Conservation (phyloP, 2,113 vertebrate species). For the Elachura formosa region DNA sequence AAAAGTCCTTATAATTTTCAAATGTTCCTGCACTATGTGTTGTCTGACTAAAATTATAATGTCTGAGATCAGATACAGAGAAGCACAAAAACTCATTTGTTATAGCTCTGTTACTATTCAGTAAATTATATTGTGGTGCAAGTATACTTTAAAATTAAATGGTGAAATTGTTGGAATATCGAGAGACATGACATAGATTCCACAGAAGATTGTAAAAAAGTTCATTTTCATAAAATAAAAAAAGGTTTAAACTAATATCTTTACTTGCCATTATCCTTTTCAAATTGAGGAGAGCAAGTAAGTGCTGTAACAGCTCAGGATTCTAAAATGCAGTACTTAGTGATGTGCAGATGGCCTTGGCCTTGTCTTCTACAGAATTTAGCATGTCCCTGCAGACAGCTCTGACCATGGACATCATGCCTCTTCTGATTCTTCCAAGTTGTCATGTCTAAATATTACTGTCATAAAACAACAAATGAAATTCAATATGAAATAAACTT, state of each 20-base stretch:
- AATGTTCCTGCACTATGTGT: neutral
- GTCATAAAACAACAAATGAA: neutral
- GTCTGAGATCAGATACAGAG: neutral
- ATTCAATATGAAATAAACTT: neutral
- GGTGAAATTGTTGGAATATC: neutral
- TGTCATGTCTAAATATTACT: neutral
- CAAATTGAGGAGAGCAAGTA: neutral
- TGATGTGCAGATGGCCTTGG: neutral
- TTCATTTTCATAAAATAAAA: neutral
- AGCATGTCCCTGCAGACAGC: neutral
- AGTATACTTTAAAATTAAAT: neutral
- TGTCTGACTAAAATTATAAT: neutral
- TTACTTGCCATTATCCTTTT: neutral
- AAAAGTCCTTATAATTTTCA: neutral
- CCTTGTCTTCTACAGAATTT: neutral
- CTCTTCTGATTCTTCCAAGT: neutral
- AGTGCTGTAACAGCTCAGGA: neutral
- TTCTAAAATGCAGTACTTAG: neutral
- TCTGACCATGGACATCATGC: neutral
- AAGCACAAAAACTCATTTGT: neutral
- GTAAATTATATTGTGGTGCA: neutral
- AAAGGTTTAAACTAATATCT: neutral
- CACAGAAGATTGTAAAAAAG: neutral
- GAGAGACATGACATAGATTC: neutral
- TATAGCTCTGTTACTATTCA: neutral